These are phyloP conservation scores for Parelbella ahira DNA, from an alignment of 2,888 invertebrate genomes.

Conservation along the genomic window DNA sequence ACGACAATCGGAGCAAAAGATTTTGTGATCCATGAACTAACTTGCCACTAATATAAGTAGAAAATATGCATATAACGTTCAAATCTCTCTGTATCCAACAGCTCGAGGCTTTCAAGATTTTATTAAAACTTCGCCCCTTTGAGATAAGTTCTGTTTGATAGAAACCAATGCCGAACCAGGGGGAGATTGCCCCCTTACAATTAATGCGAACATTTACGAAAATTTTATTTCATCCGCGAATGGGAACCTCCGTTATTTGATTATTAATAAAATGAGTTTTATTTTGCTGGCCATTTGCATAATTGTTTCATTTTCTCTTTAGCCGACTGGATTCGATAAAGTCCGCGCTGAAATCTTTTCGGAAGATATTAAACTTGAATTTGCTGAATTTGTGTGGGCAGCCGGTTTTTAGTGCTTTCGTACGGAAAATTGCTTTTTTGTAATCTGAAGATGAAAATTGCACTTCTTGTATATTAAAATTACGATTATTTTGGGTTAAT, in stretches of 20 bases:
- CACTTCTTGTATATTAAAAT: no score
- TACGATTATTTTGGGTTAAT: no score
- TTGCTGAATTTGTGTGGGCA: slow-evolving; percentile 41
- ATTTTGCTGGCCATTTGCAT: slow-evolving; percentile 75
- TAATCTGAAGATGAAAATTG: slow-evolving; percentile 13
- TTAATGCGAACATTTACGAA: slow-evolving; percentile 72
- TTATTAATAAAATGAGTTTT: slow-evolving; percentile 78
- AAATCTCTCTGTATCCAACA: slow-evolving; percentile 54
- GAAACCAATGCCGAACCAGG: slow-evolving; percentile 46
- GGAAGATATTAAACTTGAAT: slow-evolving; percentile 65
- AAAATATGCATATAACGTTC: slow-evolving; percentile 54
- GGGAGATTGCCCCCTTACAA: slow-evolving; percentile 45
- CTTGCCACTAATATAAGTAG: slow-evolving; percentile 51
- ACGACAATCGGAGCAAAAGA: slow-evolving; percentile 47
- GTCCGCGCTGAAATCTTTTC: slow-evolving; percentile 53
- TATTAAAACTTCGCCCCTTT: slow-evolving; percentile 78
- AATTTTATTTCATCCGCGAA: slow-evolving; percentile 73
- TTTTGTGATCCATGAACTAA: slow-evolving; percentile 42
- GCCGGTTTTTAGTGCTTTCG: slow-evolving; percentile 25
- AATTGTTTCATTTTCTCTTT: slow-evolving; percentile 75
- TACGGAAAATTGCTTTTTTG: slow-evolving; percentile 22
- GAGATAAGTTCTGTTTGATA: slow-evolving; percentile 75
- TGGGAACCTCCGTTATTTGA: slow-evolving; percentile 72
- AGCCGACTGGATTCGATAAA: slow-evolving; percentile 58
- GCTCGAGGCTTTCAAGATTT: slow-evolving; percentile 71